Conservation (phyloP, 2,888 invertebrate genomes). For the Diloba caeruleocephala region DNA sequence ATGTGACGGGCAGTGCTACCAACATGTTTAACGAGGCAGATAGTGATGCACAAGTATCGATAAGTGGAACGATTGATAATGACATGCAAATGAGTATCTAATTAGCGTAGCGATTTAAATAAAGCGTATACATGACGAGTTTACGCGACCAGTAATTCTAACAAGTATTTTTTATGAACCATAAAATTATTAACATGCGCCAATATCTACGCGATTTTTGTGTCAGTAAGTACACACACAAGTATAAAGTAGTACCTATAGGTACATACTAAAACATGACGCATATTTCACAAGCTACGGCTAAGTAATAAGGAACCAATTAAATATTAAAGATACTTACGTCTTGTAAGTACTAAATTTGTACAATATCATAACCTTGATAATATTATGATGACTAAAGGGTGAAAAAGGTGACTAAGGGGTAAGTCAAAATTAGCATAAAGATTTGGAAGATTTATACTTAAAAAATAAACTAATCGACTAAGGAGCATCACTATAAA, state of each 20-base stretch:
- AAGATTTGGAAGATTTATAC: too few relatives aligned
- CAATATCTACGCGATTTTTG: conserved; percentile 38
- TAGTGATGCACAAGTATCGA: conserved; percentile 73
- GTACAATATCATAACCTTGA: too few relatives aligned
- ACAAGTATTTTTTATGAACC: conserved; percentile 43
- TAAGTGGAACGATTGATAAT: conserved; percentile 57
- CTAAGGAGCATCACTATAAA: conserved; percentile 69
- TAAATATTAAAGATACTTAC: too few relatives aligned
- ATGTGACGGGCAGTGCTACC: conserved; percentile 82
- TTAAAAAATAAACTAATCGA: conserved; percentile 51
- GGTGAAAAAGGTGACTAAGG: too few relatives aligned
- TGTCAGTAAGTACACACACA: conserved; percentile 41
- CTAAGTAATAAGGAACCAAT: neutral
- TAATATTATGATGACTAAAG: too few relatives aligned
- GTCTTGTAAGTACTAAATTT: too few relatives aligned
- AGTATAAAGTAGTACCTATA: too few relatives aligned
- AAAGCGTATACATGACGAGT: conserved; percentile 38
- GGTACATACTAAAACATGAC: too few relatives aligned
- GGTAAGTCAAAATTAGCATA: neutral
- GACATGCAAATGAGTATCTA: conserved; percentile 56
- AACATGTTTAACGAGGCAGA: conserved; percentile 74
- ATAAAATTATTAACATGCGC: conserved; percentile 34
- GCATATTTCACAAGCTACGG: too few relatives aligned
- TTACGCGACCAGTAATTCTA: conserved; percentile 46
- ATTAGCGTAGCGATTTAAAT: conserved; percentile 53